Evolutionary conservation across 2,888 invertebrate species (phyloP), one percentile per base, ranked within the genome.

Genomic region (Drosophila crucigera): DNA sequence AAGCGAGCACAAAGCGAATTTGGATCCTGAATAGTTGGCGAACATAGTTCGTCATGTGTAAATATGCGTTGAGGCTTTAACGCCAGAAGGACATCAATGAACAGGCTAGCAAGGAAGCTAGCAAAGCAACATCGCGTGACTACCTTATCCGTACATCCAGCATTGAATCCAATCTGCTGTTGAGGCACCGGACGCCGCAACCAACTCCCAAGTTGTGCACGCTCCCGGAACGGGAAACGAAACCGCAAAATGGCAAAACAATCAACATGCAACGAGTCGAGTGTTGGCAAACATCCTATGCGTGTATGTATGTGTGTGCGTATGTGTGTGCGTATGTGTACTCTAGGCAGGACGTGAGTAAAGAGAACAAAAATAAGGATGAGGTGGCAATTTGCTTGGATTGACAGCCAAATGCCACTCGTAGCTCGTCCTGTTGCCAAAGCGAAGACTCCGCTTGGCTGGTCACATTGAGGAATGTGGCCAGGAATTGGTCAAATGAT

Each of bases 231-330:
- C 58, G 31, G 31, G 43, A 31, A 61, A 70, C 66, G 79, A 70
- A 82, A 78, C 85, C 85, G 69, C 90, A 85, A 85, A 85, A 85
- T 90, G 85, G 88, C 90, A 84, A 90, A 85, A 85, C 85, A 85
- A 85, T 85, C 85, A 88, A 84, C 84, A 75, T 77, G 84, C 90
- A 77, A 64, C 75, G 82, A 76, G 70, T 68, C 82, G 77, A 68
- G 67, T 73, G 75, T 79, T 58, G 43, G 47, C 43, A 30, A 31
- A 69, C 49, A 54, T 47, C 31, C 11, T 33, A 25, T 28, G 31
- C 19, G 31, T 25, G 11, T 35, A 25, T 25, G 25, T 25, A 25
- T 25, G 25, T 25, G 25, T 25, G 25, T 25, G 25, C 53, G n/a
- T n/a, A n/a, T n/a, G n/a, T n/a, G n/a, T n/a, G 0, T 33, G 25